Evolutionary conservation across 92 coral and sea anemone species (phyloP).

Genomic region (Anthopleura xanthogrammica): DNA sequence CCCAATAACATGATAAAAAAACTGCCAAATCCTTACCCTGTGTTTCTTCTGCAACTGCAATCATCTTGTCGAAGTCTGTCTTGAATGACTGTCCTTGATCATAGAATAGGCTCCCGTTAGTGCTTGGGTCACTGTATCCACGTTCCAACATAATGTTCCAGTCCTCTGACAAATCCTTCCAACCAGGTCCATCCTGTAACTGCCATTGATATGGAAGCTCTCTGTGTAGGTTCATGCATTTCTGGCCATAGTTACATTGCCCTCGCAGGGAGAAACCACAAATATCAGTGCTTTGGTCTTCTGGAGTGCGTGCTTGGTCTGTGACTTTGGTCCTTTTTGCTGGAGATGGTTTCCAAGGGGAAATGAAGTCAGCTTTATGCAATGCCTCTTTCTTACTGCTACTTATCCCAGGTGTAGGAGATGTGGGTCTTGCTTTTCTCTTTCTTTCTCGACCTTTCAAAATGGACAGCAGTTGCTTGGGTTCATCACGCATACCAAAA

Average conservation of each 20-base stretch:
- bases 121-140: slow-evolving; percentile 47
- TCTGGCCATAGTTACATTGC: slow-evolving; percentile 78
- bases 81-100: slow-evolving; percentile 17
- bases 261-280: slow-evolving; percentile 92
- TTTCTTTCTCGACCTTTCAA: slow-evolving; percentile 47
- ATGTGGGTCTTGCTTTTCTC: slow-evolving; percentile 21
- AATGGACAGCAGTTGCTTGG: slow-evolving; percentile 1
- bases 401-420: slow-evolving; percentile 3
- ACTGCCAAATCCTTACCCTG: neutral
- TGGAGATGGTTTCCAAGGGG: neutral
- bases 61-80: slow-evolving; percentile 53
- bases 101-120: neutral
- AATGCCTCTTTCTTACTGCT: neutral
- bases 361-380: neutral
- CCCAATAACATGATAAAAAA: too few species aligned
- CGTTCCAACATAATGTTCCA: slow-evolving; percentile 60
- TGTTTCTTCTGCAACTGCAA: slow-evolving; percentile 32
- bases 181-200: slow-evolving; percentile 29
- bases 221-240: slow-evolving; percentile 65
- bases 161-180: slow-evolving; percentile 61
- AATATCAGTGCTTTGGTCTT: slow-evolving; percentile 51
- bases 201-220: slow-evolving; percentile 92
- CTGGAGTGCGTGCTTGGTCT: slow-evolving; percentile 10
- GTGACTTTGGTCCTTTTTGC: neutral
- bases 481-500: slow-evolving; percentile 31